These are phyloP conservation scores for Virgularia gustaviana DNA, from an alignment of 92 coral and sea anemone genomes.

Conservation along the genomic window DNA sequence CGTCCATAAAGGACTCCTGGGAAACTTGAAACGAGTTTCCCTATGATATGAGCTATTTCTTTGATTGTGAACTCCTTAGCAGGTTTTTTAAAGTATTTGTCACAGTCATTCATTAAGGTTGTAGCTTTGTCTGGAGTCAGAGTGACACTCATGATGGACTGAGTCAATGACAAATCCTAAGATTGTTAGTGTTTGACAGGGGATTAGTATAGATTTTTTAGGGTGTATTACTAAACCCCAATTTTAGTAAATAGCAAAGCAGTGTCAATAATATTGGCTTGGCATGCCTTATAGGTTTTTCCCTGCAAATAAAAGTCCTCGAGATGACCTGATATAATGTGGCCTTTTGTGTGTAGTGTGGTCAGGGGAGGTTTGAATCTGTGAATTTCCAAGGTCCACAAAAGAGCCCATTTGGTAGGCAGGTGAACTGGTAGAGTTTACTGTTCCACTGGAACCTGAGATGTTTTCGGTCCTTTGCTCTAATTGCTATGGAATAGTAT, in stretches of 20 bases:
- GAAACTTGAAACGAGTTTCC: constrained; percentile 55
- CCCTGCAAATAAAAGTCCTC: constrained; percentile 17
- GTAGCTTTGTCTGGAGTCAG: background rate
- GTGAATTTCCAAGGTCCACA: constrained; percentile 9
- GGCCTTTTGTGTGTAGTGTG: no score
- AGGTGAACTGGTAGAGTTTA: constrained; percentile 15
- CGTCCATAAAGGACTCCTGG: no score
- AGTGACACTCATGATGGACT: background rate
- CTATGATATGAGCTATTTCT: constrained; percentile 53
- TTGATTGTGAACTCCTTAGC: constrained; percentile 6
- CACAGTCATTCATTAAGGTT: background rate
- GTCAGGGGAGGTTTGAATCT: no score
- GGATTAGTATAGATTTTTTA: background rate
- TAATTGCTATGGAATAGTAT: constrained; percentile 7
- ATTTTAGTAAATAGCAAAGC: background rate
- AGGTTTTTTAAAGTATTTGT: background rate
- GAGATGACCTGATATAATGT: no score
- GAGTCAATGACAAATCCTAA: constrained; percentile 9
- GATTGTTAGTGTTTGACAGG: background rate
- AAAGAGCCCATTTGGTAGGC: constrained; percentile 21
- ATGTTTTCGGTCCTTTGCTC: background rate
- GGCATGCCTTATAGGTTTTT: background rate
- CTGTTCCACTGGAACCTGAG: constrained; percentile 5
- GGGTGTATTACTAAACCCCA: background rate
- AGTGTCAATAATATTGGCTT: background rate